Conservation (phyloP, 64 coral and sea anemone species). For the Montipora foliosa region DNA sequence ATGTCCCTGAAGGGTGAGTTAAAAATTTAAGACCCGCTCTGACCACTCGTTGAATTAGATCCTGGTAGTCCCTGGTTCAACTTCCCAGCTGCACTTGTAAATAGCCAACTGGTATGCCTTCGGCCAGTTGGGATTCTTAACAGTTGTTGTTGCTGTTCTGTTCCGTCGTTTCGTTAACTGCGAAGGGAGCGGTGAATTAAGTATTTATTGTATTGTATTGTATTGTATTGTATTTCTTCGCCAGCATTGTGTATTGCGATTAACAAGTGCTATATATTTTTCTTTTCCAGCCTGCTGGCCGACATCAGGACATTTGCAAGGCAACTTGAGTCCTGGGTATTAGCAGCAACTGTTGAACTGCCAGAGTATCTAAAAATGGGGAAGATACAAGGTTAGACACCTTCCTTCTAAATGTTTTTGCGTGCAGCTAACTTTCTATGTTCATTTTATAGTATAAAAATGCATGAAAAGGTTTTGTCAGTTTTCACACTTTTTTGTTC, state of each 20-base stretch:
- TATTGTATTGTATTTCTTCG: too few relatives aligned
- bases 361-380: slow-evolving; percentile 94
- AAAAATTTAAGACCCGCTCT: neutral
- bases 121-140: too few relatives aligned
- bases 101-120: too few relatives aligned
- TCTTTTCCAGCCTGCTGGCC: slow-evolving; percentile 74
- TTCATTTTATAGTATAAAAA: neutral
- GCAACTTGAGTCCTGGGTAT: slow-evolving; percentile 93
- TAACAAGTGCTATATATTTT: neutral
- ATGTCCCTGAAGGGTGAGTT: slow-evolving; percentile 86
- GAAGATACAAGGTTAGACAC: slow-evolving; percentile 88
- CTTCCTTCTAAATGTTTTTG: too few relatives aligned
- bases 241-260: neutral
- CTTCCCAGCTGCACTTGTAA: too few relatives aligned
- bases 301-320: slow-evolving; percentile 94
- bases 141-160: too few relatives aligned
- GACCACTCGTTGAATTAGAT: neutral
- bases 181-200: too few relatives aligned
- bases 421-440: too few relatives aligned
- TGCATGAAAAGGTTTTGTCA: too few relatives aligned
- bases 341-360: slow-evolving; percentile 76
- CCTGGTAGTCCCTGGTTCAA: too few relatives aligned
- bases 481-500: neutral
- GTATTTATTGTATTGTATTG: too few relatives aligned
- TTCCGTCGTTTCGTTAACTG: too few relatives aligned